These are phyloP conservation scores for Hyla sarda DNA, from an alignment of 2,113 vertebrate species.

Conservation along the genomic window DNA sequence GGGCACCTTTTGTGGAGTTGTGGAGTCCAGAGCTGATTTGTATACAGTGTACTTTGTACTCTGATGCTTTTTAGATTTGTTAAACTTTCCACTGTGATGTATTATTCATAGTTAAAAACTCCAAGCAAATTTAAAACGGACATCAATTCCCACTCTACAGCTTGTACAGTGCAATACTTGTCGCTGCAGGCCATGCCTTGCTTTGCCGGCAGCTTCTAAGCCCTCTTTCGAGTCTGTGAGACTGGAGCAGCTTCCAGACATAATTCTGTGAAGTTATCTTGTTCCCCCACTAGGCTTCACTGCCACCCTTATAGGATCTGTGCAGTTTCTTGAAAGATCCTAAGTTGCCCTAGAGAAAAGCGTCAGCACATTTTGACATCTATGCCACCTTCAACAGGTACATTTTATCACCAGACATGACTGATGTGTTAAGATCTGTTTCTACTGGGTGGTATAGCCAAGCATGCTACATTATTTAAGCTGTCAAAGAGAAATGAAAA, in stretches of 20 bases:
- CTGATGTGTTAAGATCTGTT: not conserved
- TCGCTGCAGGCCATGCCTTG: slow-evolving; percentile 24
- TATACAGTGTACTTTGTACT: not conserved
- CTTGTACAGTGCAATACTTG: not conserved
- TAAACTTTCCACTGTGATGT: slow-evolving; percentile 13
- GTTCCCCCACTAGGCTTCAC: not conserved
- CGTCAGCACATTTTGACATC: not conserved
- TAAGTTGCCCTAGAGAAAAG: not conserved
- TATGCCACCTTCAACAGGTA: not conserved
- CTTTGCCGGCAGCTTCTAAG: slow-evolving; percentile 4
- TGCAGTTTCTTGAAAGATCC: not conserved
- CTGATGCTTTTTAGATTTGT: slow-evolving; percentile 24
- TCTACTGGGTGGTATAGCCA: not conserved
- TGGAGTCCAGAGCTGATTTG: too few species aligned
- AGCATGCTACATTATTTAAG: not conserved
- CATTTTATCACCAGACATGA: not conserved
- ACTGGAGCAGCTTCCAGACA: not conserved
- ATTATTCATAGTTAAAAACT: slow-evolving; percentile 15
- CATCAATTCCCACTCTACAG: not conserved
- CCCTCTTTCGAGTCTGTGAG: not conserved
- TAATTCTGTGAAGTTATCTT: not conserved
- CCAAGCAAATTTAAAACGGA: not conserved
- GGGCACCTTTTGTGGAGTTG: too few species aligned
- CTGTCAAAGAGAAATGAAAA: not conserved
- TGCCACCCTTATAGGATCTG: not conserved